These are phyloP conservation scores for Notarius lentiginosus DNA, from an alignment of 2,113 vertebrate genomes.

Conservation along the genomic window DNA sequence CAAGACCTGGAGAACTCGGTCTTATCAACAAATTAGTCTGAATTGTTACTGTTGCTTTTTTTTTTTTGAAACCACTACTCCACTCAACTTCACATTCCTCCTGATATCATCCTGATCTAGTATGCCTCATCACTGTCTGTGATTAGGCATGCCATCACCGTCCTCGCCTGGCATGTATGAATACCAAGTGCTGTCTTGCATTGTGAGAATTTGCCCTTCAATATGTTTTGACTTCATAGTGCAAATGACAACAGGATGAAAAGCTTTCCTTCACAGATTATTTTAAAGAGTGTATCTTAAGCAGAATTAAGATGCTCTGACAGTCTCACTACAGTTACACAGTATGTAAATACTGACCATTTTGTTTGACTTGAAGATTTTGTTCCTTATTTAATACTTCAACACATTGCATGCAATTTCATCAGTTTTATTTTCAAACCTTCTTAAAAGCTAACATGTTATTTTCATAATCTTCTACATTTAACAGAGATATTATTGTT, in stretches of 20 bases:
- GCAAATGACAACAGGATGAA: conserved; percentile 28
- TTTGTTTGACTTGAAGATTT: not conserved
- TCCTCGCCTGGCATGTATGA: conserved; percentile 20
- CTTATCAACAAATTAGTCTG: not conserved
- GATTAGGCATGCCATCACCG: conserved; percentile 28
- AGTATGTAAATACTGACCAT: not conserved
- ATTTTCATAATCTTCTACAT: conserved; percentile 1
- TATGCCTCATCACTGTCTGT: conserved; percentile 28
- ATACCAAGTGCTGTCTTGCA: conserved; percentile 37
- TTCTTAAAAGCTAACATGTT: not conserved
- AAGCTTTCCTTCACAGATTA: conserved; percentile 22
- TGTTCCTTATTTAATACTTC: not conserved
- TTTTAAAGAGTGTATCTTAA: not conserved
- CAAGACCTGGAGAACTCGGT: not conserved
- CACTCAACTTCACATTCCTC: conserved; percentile 10
- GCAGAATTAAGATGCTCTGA: not conserved
- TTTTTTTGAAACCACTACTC: not conserved
- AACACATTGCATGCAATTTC: not conserved
- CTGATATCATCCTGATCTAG: conserved; percentile 26
- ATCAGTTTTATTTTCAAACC: not conserved
- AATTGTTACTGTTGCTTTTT: conserved; percentile 6
- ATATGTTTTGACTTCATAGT: conserved; percentile 31
- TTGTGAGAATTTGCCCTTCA: conserved; percentile 38
- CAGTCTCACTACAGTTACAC: not conserved
- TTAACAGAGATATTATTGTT: conserved; percentile 12